A percentile compares a stretch with the other conserved stretches of the same genome.
phyloP scores from a whole-genome alignment of 1,140 invertebrate genomes.

The Diorhabda sublineata region DNA sequence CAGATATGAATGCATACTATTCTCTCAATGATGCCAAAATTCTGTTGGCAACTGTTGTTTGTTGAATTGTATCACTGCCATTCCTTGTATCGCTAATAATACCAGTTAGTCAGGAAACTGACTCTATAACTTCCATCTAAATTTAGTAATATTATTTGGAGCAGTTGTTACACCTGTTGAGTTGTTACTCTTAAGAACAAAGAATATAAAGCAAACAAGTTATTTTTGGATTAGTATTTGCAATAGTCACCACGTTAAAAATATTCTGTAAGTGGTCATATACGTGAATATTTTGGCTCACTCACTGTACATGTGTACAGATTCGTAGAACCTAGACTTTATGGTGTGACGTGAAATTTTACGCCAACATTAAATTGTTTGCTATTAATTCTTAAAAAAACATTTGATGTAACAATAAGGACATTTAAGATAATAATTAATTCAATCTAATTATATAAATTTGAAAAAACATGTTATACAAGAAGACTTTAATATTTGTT shows the following conservation, averaged over 20 bases:
- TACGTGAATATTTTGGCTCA: background rate
- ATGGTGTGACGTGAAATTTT: too few species aligned
- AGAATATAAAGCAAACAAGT: background rate
- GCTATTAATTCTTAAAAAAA: too few species aligned
- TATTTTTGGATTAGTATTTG: background rate
- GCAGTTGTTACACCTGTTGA: background rate
- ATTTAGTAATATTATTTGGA: background rate
- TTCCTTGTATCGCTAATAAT: constrained; percentile 3
- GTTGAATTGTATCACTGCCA: background rate
- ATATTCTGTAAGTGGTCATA: background rate
- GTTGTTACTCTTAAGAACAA: background rate
- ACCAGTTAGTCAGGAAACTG: background rate
- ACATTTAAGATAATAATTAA: too few species aligned
- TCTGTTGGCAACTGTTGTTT: background rate
- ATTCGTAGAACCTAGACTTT: background rate
- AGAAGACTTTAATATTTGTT: too few species aligned
- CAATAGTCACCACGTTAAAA: background rate
- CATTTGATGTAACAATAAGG: too few species aligned
- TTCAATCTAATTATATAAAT: too few species aligned
- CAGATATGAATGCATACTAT: constrained; percentile 1
- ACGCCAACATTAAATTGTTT: too few species aligned
- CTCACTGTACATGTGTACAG: background rate
- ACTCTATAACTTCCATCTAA: too few species aligned
- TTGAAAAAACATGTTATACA: too few species aligned
- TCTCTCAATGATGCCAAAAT: background rate